Evolutionary conservation across 1,140 invertebrate genomes (phyloP), one percentile per base, ranked within the genome.

Genomic region (Pachypsylla venusta): DNA sequence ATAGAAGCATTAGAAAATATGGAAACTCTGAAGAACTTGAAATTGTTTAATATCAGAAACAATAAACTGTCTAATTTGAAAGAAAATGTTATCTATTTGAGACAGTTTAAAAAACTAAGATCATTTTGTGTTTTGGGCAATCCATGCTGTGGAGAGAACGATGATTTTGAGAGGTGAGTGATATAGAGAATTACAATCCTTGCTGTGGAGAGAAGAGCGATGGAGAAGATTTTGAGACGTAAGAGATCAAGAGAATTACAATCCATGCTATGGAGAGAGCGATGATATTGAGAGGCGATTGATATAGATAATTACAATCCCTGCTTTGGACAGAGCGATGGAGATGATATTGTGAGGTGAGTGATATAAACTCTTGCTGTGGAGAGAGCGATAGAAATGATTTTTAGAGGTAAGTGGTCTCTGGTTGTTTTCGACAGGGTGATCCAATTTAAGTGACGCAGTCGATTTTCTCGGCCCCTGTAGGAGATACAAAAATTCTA

Each of bases 41-140:
- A 48, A n/a, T 19, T 48, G 7, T 48, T 48, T 22, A 48, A 48
- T 48, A 22, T 48, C 42, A 48, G n/a, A 48, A 48, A 48, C 22
- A 48, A 48, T 22, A 22, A 4, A n/a, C 16, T 48, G n/a, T 7
- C 16, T 19, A 4, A n/a, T 48, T n/a, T 48, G 16, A 22, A 48
- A 48, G 42, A 48, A 4, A 48, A 22, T 48, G 42, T 48, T 7
- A 7, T 48, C n/a, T 48, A 48, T 19, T 19, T 48, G 42, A 48
- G 42, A 19, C 42, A n/a, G 4, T 48, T 48, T n/a, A 48, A 48
- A 48, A 4, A n/a, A 10, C n/a, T 48, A 22, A 4, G 42, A 19
- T 48, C 42, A 4, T 19, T 48, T 4, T 48, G 42, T n/a, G 22
- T 48, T 22, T n/a, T 48, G 16, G 42, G 42, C 7, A 48, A 48